These are phyloP conservation scores for Julus scandinavius DNA, from an alignment of 2,888 invertebrate species.

Conservation along the genomic window DNA sequence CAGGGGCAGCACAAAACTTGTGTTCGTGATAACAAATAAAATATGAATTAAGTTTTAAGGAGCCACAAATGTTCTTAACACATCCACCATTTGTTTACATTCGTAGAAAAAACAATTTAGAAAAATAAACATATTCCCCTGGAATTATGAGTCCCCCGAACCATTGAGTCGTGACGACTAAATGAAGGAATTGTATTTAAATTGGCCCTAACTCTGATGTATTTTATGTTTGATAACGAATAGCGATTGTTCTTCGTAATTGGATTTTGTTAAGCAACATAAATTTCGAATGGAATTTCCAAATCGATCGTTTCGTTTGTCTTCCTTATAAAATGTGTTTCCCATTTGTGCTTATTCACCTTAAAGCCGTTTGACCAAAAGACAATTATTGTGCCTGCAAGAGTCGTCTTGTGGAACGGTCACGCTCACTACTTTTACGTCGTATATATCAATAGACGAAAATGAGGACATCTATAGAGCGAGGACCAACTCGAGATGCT, in stretches of 20 bases:
- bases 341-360: constrained; percentile 17
- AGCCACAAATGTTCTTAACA: too few species aligned
- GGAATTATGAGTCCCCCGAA: too few species aligned
- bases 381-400: constrained; percentile 22
- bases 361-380: constrained; percentile 39
- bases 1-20: too few species aligned
- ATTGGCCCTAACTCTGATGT: neutral
- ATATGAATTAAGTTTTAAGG: too few species aligned
- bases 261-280: constrained; percentile 42
- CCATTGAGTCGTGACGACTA: too few species aligned
- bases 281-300: constrained; percentile 12
- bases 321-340: neutral
- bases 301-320: neutral
- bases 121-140: too few species aligned
- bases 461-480: neutral
- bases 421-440: neutral
- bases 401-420: constrained; percentile 9
- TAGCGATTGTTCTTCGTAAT: constrained; percentile 37
- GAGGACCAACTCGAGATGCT: too few species aligned
- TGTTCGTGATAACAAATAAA: too few species aligned
- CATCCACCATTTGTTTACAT: too few species aligned
- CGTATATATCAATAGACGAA: neutral
- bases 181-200: neutral
- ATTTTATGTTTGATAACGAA: neutral
- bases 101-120: too few species aligned